Conservation (phyloP, 1,140 invertebrate genomes). For the Platyura marginata region DNA sequence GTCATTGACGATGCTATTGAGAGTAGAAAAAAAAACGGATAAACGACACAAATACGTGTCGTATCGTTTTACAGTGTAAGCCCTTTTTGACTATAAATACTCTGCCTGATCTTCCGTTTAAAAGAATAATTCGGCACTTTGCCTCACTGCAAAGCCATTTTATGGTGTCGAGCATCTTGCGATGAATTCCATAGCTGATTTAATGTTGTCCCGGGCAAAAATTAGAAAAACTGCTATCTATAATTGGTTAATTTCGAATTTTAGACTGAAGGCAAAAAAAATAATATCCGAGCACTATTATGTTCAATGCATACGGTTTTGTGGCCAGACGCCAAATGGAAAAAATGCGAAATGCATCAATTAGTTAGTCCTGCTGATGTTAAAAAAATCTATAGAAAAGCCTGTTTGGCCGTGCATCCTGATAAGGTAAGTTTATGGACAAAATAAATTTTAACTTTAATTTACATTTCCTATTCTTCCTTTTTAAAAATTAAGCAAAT, state of each 20-base stretch:
- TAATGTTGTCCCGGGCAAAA: not conserved
- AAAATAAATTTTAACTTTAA: not conserved
- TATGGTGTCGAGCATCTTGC: too few species aligned
- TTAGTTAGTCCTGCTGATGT: constrained; percentile 79
- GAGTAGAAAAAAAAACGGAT: too few species aligned
- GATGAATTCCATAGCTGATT: too few species aligned
- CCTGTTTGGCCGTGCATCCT: constrained; percentile 92
- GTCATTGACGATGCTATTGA: too few species aligned
- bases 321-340: constrained; percentile 90
- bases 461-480: too few species aligned
- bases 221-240: not conserved
- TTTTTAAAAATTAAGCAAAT: too few species aligned
- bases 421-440: constrained; percentile 65
- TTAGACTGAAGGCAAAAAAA: constrained; percentile 87
- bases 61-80: too few species aligned
- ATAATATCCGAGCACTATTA: constrained; percentile 86
- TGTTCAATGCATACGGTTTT: constrained; percentile 86
- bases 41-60: too few species aligned
- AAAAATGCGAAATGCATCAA: constrained; percentile 83
- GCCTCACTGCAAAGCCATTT: too few species aligned
- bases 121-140: too few species aligned
- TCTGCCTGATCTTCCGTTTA: too few species aligned
- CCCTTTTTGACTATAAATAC: too few species aligned
- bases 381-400: constrained; percentile 89
- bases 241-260: constrained; percentile 5